Conservation (phyloP, 1,140 invertebrate genomes). For the Lordiphosa mommai region DNA sequence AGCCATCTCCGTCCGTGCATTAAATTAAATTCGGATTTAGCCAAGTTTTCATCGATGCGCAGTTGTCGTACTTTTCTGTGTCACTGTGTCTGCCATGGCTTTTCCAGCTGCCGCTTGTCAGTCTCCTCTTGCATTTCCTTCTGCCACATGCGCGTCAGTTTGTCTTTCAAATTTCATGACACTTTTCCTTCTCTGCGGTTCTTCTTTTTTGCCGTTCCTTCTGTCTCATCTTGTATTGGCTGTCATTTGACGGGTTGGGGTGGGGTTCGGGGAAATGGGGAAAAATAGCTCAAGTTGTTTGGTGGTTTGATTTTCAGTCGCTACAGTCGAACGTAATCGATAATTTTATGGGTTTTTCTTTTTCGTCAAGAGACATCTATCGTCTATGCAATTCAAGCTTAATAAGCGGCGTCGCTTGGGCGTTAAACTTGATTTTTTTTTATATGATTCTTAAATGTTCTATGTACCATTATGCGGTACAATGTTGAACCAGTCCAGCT, state of each 20-base stretch:
- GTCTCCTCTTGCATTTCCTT: conserved; percentile 55
- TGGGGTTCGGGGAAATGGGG: background rate
- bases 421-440: too few relatives aligned
- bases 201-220: conserved; percentile 12
- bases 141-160: conserved; percentile 46
- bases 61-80: conserved; percentile 54
- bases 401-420: too few relatives aligned
- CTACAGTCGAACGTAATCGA: background rate
- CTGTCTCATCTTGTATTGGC: conserved; percentile 6
- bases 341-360: background rate
- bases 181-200: conserved; percentile 33
- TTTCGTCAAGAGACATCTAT: too few relatives aligned
- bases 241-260: conserved; percentile 13
- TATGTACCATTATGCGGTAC: too few relatives aligned
- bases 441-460: too few relatives aligned
- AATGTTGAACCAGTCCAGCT: too few relatives aligned
- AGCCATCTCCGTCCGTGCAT: conserved; percentile 67
- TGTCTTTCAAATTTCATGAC: conserved; percentile 61
- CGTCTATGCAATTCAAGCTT: too few relatives aligned
- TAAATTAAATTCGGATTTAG: conserved; percentile 76
- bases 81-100: conserved; percentile 39
- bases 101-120: conserved; percentile 51
- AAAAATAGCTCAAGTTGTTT: conserved; percentile 22
- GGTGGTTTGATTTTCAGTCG: background rate
- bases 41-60: conserved; percentile 55